Base-by-base conservation (phyloP, 1,140 invertebrate genomes). In the Sminthurinus signatus region DNA sequence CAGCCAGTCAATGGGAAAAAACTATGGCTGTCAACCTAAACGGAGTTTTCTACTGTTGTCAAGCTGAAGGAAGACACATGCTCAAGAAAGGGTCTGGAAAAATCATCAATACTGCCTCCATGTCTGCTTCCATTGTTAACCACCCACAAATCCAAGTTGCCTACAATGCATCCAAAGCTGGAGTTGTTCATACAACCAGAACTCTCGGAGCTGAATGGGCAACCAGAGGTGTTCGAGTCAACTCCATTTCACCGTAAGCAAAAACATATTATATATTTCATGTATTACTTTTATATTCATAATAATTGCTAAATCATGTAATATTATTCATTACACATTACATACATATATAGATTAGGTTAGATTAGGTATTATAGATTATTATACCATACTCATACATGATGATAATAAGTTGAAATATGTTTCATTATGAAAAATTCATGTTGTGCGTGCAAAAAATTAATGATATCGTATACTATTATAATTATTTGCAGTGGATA, bases 171-270 rank as follows among this genome's bases (percentile, higher is more conserved):
- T 62, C 59, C 27, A 71, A 71, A 36, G 69, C 69, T 43, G 69
- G 46, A 2, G 62, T 67, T 31, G 66, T 71, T 39, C 67, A 71
- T 21, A 60, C 68, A 60, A 69, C 54, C 32, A 39, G 12, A 28
- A 12, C 28, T 12, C 21, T 56, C 2, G 54, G 54, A 8, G 54
- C 54, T 29, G 69, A 71, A 57, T 71, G 69, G 69, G 59, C 59
- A 5, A 60, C 65, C 14, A 44, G 68, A 15, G 70, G 68, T 23
- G 65, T 72, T 23, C 19, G 43, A 8, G 70, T 72, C 27, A 72
- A 72, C 50, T 61, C 52, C 44, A 70, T 72, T 60, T 72, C 70
- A 36, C 67, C 70, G 70, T 72, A 65, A 64, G 68, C n/a, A n/a
- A n/a, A n/a, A n/a, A n/a, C n/a, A n/a, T n/a, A n/a, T n/a, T n/a